These are phyloP conservation scores for Andrena hattorfiana DNA, from an alignment of 2,888 invertebrate species.

Conservation along the genomic window DNA sequence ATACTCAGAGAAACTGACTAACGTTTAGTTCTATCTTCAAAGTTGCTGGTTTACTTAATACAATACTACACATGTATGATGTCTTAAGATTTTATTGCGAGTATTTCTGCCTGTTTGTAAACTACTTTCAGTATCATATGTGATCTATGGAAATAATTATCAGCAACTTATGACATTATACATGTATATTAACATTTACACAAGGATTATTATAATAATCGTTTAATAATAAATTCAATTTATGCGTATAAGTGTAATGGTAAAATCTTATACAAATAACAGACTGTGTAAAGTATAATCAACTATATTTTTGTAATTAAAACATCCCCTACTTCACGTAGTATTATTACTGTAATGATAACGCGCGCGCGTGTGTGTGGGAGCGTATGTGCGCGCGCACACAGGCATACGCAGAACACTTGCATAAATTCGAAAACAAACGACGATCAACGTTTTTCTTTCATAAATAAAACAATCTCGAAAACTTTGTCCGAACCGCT, in stretches of 20 bases:
- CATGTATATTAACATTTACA: conserved; percentile 40
- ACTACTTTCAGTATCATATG: not conserved
- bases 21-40: conserved; percentile 39
- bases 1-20: conserved; percentile 87
- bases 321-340: conserved; percentile 81
- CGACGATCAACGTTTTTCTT: conserved; percentile 55
- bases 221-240: conserved; percentile 56
- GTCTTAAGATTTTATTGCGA: conserved; percentile 22
- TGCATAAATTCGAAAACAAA: conserved; percentile 54
- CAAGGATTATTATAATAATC: conserved; percentile 43
- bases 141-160: conserved; percentile 21
- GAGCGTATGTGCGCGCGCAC: conserved; percentile 72
- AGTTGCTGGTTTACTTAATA: conserved; percentile 26
- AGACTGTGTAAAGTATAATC: conserved; percentile 78
- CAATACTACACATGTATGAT: conserved; percentile 24
- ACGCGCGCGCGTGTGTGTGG: conserved; percentile 57
- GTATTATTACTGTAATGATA: conserved; percentile 77
- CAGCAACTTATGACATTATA: conserved; percentile 38
- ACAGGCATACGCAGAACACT: conserved; percentile 55
- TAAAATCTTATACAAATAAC: conserved; percentile 65
- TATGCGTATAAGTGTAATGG: conserved; percentile 50
- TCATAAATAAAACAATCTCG: conserved; percentile 55
- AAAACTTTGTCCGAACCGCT: conserved; percentile 22
- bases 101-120: not conserved
- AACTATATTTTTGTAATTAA: conserved; percentile 83